Conservation (phyloP, 2,113 vertebrate species). For the Megaleporinus macrocephalus region DNA sequence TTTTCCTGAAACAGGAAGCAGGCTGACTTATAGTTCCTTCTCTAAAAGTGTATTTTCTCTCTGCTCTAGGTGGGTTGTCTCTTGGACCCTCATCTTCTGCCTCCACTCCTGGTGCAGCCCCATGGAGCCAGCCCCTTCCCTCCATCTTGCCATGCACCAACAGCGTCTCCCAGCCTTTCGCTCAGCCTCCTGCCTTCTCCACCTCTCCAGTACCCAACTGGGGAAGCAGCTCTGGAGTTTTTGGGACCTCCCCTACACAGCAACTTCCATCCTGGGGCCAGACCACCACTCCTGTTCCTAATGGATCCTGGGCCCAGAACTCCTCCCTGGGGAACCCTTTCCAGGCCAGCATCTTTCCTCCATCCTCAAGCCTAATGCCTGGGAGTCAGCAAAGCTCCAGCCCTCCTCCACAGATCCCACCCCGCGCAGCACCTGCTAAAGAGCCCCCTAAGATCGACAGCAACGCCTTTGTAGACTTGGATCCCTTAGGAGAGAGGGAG, state of each 20-base stretch:
- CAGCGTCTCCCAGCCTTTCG: constrained; percentile 66
- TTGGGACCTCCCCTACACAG: constrained; percentile 58
- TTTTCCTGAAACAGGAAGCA: no score
- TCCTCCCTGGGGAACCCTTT: constrained; percentile 53
- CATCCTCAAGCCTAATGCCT: constrained; percentile 4
- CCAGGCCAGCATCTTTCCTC: constrained; percentile 44
- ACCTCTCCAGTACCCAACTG: constrained; percentile 67
- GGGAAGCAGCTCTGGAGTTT: constrained; percentile 70
- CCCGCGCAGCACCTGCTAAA: constrained; percentile 54
- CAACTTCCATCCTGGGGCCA: constrained; percentile 74
- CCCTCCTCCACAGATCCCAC: constrained; percentile 53
- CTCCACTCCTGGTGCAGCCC: constrained; percentile 53
- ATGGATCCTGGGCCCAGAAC: constrained; percentile 47
- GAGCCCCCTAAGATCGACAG: constrained; percentile 76
- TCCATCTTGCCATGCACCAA: constrained; percentile 64
- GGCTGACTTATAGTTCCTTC: no score
- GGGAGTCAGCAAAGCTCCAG: constrained; percentile 40
- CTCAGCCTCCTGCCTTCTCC: constrained; percentile 65
- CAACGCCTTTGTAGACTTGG: constrained; percentile 82
- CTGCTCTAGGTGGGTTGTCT: constrained; percentile 71
- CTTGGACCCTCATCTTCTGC: constrained; percentile 59
- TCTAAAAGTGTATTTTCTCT: neutral
- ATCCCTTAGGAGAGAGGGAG: constrained; percentile 85
- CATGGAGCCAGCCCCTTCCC: constrained; percentile 70
- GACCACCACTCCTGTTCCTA: constrained; percentile 52